A percentile compares a stretch with the other conserved stretches of the same genome.
Conservation (phyloP, 2,888 invertebrate species). For the Drosophila mimetica region DNA sequence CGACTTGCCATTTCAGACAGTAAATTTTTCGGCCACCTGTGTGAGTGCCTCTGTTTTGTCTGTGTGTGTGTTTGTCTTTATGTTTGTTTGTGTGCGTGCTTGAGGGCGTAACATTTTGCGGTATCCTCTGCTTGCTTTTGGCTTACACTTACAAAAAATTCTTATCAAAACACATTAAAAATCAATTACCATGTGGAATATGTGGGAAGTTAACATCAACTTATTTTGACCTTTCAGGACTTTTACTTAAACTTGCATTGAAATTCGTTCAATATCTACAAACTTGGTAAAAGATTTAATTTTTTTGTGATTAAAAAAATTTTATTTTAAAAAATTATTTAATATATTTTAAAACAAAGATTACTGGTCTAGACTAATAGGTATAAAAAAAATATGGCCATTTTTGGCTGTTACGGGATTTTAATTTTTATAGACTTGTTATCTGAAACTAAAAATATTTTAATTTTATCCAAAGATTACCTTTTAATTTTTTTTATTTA, state of each 20-base stretch:
- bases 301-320: too few species aligned
- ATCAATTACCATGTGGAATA: conserved; percentile 4
- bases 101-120: conserved; percentile 29
- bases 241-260: not conserved
- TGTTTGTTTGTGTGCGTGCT: conserved; percentile 10
- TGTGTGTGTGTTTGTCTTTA: conserved; percentile 5
- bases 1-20: conserved; percentile 44
- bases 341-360: too few species aligned
- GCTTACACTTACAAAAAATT: conserved; percentile 20
- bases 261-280: too few species aligned
- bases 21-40: conserved; percentile 62
- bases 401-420: too few species aligned
- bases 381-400: too few species aligned
- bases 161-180: not conserved
- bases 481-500: too few species aligned
- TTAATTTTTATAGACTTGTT: too few species aligned
- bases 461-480: too few species aligned
- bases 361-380: too few species aligned
- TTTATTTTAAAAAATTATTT: too few species aligned
- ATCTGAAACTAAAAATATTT: too few species aligned
- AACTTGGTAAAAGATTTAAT: too few species aligned
- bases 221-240: not conserved
- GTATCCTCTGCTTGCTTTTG: conserved; percentile 12
- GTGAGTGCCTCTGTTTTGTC: conserved; percentile 38
- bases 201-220: not conserved